Evolutionary conservation across 1,140 invertebrate species (phyloP), one percentile per base, ranked within the genome.

Genomic region (Caenorhabditis tropicalis): DNA sequence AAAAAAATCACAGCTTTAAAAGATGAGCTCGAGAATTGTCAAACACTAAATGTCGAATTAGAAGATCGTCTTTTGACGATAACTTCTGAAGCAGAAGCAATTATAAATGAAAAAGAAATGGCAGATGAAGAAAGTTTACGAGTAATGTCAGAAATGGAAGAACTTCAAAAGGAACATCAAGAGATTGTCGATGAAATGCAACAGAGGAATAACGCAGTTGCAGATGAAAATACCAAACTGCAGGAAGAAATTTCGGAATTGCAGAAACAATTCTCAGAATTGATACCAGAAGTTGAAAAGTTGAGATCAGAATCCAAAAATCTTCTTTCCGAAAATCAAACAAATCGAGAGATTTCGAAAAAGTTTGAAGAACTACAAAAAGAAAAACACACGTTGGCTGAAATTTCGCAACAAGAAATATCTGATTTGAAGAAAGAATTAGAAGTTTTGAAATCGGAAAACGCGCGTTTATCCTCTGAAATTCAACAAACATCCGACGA

Each of bases 1-100:
- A 65, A 65, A 3, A 65, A 65, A 7, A n/a, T 65, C 19, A 10
- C 58, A 33, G n/a, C 29, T n/a, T 36, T 74, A 4, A 74, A 46
- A 10, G 65, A 74, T 24, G 65, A 74, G 24, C 65, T 74, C 1
- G 65, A 43, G 24, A 74, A 74, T 15, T 74, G 65, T 24, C 65
- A 74, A 24, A 74, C 65, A 24, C 29, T 74, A 24, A 74, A 74
- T n/a, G 19, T 43, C n/a, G 65, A 74, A 31, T 29, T 74, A 12
- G 65, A 74, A 43, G 65, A 74, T 74, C 65, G 65, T 24, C 36
- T 74, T 24, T 21, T 74, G 6, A 24, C 65, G 24, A 74, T 74
- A 21, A 74, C 65, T 39, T 1, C 65, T 24, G 65, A 74, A 43
- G 33, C 65, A 2, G 65, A 74, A 74, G 21, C 65, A 21, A 46